A percentile compares a stretch with the other conserved stretches of the same genome.
Conservation (phyloP, 2,113 vertebrate species). For the Rattus norvegicus region DNA sequence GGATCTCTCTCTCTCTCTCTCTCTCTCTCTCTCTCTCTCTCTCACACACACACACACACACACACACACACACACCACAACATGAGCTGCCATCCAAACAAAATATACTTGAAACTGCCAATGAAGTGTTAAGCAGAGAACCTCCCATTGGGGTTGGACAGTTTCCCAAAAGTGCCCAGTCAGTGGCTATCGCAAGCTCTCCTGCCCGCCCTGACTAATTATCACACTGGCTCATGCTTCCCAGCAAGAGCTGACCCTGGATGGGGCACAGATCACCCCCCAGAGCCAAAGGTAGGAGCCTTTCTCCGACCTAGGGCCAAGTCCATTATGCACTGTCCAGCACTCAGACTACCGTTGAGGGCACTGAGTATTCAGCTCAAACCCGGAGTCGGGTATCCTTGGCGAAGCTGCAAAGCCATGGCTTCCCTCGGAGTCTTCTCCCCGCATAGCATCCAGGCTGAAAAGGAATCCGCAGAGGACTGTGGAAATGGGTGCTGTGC, state of each 20-base stretch:
- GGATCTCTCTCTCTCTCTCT: neutral
- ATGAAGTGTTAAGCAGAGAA: neutral
- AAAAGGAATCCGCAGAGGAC: neutral
- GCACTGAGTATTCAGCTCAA: neutral
- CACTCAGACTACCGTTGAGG: neutral
- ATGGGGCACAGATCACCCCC: neutral
- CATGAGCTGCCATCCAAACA: neutral
- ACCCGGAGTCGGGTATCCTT: neutral
- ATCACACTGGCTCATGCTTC: neutral
- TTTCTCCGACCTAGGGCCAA: neutral
- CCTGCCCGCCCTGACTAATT: neutral
- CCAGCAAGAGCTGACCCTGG: neutral
- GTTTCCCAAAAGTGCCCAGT: neutral
- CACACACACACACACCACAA: neutral
- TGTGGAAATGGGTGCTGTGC: accelerated
- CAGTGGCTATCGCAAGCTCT: neutral
- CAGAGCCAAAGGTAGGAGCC: neutral
- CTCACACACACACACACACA: neutral
- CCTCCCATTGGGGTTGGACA: neutral
- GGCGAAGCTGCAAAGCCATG: neutral
- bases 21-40: neutral
- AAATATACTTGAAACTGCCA: neutral
- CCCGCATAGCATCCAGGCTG: neutral
- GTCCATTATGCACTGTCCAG: no score
- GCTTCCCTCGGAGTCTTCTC: neutral